Percentiles rank a stretch among this genome's conserved stretches.
These are phyloP conservation scores for Sussaba pulchella DNA, from an alignment of 2,888 invertebrate species.

Conservation along the genomic window DNA sequence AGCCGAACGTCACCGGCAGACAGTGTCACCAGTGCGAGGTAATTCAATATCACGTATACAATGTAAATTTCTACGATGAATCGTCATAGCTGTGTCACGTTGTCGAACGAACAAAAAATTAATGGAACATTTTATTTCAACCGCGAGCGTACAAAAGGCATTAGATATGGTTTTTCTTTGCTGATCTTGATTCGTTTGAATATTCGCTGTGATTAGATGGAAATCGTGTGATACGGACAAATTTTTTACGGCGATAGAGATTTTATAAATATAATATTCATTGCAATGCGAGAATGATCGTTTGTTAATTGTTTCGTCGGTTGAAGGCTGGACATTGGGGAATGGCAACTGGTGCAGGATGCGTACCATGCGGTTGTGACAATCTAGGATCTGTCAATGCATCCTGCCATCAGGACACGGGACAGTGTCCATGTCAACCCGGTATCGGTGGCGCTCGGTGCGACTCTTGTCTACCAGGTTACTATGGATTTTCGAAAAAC, in stretches of 20 bases:
- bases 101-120: no score
- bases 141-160: no score
- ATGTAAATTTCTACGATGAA: constrained; percentile 6
- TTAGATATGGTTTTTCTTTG: no score
- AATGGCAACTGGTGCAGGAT: constrained; percentile 89
- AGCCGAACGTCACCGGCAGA: constrained; percentile 89
- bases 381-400: constrained; percentile 87
- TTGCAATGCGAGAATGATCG: no score
- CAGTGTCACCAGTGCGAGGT: constrained; percentile 92
- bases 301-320: constrained; percentile 10
- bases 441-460: constrained; percentile 92
- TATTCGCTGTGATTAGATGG: no score
- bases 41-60: constrained; percentile 68
- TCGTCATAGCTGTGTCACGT: neutral
- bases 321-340: constrained; percentile 91
- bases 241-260: no score
- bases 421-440: constrained; percentile 91
- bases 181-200: no score
- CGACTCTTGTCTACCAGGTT: constrained; percentile 90
- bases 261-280: no score
- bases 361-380: constrained; percentile 94
- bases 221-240: no score
- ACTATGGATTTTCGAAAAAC: constrained; percentile 90
- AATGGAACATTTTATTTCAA: no score
- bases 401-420: constrained; percentile 91